Percentiles rank a stretch among this genome's conserved stretches.
Conservation (phyloP, 1,140 invertebrate species). For the Leptopilina boulardi region DNA sequence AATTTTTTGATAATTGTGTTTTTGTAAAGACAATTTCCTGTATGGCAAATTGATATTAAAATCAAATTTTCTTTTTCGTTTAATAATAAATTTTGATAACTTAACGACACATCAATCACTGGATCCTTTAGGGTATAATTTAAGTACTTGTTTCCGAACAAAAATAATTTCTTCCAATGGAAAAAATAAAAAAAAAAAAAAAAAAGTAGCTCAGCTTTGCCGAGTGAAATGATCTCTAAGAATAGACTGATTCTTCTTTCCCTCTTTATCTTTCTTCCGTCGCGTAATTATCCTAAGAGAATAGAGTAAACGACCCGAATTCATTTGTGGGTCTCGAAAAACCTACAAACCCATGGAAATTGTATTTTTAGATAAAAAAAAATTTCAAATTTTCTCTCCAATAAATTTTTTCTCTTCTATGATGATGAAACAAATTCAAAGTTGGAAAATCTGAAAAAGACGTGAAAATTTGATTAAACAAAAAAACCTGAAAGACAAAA, state of each 20-base stretch:
- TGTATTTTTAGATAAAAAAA: slow-evolving; percentile 33
- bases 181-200: not conserved
- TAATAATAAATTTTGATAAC: too few relatives aligned
- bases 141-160: not conserved
- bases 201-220: slow-evolving; percentile 41
- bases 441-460: too few relatives aligned
- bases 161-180: not conserved
- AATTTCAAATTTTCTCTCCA: not conserved
- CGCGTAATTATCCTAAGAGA: slow-evolving; percentile 50
- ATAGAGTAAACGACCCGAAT: slow-evolving; percentile 46
- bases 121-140: too few relatives aligned
- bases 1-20: too few relatives aligned
- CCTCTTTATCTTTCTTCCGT: slow-evolving; percentile 53
- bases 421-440: too few relatives aligned
- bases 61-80: too few relatives aligned
- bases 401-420: too few relatives aligned
- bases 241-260: slow-evolving; percentile 65
- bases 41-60: too few relatives aligned
- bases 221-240: slow-evolving; percentile 60
- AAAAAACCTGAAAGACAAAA: too few relatives aligned
- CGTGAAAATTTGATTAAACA: too few relatives aligned
- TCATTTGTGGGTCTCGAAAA: slow-evolving; percentile 46
- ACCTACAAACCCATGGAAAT: slow-evolving; percentile 40
- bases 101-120: too few relatives aligned
- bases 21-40: too few relatives aligned